Evolutionary conservation across 2,797 vertebrate genomes (phyloP).

Genomic region (Ctenopoma kingsleyae): DNA sequence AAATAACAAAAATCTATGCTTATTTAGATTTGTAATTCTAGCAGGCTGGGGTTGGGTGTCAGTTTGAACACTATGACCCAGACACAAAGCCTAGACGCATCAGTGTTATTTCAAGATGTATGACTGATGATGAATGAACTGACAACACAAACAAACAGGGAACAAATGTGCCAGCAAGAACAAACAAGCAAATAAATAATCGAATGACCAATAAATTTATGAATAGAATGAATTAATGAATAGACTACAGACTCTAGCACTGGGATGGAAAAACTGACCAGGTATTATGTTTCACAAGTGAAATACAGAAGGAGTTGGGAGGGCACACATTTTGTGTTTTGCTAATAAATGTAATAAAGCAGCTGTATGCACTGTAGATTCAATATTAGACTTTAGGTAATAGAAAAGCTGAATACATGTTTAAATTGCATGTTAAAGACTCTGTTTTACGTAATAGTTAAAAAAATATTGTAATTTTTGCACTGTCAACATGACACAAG

Average conservation of each 20-base stretch:
- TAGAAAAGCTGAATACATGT: conserved; percentile 5
- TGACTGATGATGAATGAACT: conserved; percentile 47
- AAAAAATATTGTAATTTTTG: no score
- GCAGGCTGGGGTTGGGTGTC: background rate
- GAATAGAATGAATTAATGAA: conserved; percentile 22
- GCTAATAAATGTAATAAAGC: conserved; percentile 26
- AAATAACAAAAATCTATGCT: conserved; percentile 30
- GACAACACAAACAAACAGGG: conserved; percentile 25
- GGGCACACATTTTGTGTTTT: conserved; percentile 13
- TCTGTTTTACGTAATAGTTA: background rate
- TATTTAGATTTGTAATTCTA: conserved; percentile 9
- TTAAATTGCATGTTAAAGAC: background rate
- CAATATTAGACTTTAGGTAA: conserved; percentile 6
- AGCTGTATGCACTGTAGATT: background rate
- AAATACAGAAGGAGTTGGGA: conserved; percentile 25
- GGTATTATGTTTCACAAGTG: conserved; percentile 1
- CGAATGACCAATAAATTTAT: conserved; percentile 16
- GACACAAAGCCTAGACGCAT: conserved; percentile 1
- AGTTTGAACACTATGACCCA: background rate
- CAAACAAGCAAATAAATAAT: conserved; percentile 22
- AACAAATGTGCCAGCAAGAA: conserved; percentile 29
- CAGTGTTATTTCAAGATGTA: conserved; percentile 30
- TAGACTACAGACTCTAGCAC: conserved; percentile 3
- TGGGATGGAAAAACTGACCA: background rate
- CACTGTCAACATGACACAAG: no score